Percentiles rank a stretch among this genome's conserved stretches.
These are phyloP conservation scores for Pedionomus torquatus DNA, from an alignment of 2,113 vertebrate species.

Conservation along the genomic window DNA sequence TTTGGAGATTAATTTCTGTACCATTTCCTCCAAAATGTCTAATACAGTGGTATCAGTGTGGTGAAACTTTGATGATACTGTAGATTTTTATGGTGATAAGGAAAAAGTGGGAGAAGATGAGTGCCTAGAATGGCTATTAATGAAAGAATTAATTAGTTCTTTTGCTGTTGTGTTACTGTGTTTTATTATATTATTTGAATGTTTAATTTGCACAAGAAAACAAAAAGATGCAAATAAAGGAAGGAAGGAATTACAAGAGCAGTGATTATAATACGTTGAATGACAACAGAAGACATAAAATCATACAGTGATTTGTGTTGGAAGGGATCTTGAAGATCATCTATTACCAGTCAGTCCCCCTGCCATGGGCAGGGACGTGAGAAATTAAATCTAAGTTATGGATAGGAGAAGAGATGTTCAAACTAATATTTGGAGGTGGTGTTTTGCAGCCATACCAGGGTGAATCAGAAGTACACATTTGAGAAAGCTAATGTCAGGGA, in stretches of 20 bases:
- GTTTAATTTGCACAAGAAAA: background rate
- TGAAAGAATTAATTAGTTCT: background rate
- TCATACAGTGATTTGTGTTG: background rate
- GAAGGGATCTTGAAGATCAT: background rate
- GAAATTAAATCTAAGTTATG: background rate
- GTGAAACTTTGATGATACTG: background rate
- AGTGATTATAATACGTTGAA: background rate
- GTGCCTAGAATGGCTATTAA: background rate
- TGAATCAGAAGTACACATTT: background rate
- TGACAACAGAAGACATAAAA: background rate
- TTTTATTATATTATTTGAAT: background rate
- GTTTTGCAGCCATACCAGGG: background rate
- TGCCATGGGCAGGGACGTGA: background rate
- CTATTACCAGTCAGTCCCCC: background rate
- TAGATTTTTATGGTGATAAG: background rate
- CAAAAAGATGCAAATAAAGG: background rate
- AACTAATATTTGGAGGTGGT: background rate
- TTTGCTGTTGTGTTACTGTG: background rate
- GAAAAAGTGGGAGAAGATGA: background rate
- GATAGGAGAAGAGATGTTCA: background rate
- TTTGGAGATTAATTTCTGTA: background rate
- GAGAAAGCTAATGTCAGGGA: background rate
- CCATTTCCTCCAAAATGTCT: background rate
- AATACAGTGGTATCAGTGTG: rapidly evolving
- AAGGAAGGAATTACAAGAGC: background rate